A percentile compares a stretch with the other conserved stretches of the same genome.
These are phyloP conservation scores for Phylloscopus whistleri DNA, from an alignment of 2,113 vertebrate species.

Conservation along the genomic window DNA sequence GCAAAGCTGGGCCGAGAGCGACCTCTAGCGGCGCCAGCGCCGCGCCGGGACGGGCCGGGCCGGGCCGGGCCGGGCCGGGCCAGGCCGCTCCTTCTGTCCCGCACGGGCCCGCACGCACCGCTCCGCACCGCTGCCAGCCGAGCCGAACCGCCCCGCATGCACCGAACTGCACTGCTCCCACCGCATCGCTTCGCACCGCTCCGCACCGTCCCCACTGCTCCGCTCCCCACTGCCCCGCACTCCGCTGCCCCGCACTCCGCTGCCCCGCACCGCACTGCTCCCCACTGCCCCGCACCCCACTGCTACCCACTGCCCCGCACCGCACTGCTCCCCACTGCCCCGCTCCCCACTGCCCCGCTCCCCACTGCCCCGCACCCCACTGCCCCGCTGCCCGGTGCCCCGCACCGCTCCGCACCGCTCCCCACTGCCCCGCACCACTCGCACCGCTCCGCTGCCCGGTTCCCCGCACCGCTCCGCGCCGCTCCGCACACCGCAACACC, in stretches of 20 bases:
- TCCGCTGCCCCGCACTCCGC: too few relatives aligned
- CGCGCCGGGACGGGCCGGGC: neutral
- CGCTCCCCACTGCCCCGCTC: too few relatives aligned
- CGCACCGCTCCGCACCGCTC: too few relatives aligned
- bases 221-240: too few relatives aligned
- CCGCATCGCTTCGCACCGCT: too few relatives aligned
- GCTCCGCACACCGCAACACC: fast-evolving
- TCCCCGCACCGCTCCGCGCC: neutral
- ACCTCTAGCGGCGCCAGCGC: conserved; percentile 85
- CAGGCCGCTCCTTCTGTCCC: neutral
- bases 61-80: neutral
- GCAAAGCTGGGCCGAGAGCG: conserved; percentile 90
- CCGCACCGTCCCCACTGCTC: too few relatives aligned
- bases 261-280: neutral
- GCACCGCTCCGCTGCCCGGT: neutral
- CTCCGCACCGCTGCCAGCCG: neutral
- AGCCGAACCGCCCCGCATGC: neutral
- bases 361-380: too few relatives aligned
- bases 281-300: too few relatives aligned
- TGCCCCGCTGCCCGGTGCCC: too few relatives aligned
- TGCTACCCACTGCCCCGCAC: too few relatives aligned
- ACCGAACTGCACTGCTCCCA: neutral
- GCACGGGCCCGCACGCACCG: neutral
- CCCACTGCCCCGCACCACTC: too few relatives aligned
- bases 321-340: fast-evolving